phyloP scores from a whole-genome alignment of 2,797 vertebrate genomes.

The Pangasius djambal region DNA sequence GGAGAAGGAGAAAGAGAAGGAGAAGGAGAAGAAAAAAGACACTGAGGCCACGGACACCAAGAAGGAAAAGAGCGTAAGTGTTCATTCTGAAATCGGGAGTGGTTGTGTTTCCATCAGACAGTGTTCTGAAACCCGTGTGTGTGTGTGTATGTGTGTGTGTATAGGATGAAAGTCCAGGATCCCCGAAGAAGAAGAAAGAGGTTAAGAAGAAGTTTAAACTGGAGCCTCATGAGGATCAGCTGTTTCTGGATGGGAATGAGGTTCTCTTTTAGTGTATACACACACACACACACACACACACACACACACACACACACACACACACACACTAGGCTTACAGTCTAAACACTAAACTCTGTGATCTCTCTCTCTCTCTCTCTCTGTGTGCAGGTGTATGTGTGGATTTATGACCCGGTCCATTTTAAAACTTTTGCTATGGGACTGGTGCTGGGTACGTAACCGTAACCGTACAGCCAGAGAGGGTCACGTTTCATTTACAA shows the following conservation, averaged over 20 bases:
- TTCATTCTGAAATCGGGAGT: background rate
- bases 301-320: background rate
- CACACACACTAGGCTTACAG: background rate
- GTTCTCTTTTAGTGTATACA: conserved; percentile 62
- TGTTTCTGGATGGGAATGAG: conserved; percentile 97
- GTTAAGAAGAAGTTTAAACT: conserved; percentile 99
- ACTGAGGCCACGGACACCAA: conserved; percentile 84
- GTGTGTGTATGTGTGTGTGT: conserved; percentile 7
- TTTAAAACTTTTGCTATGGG: conserved; percentile 99
- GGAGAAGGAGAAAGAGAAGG: conserved; percentile 77
- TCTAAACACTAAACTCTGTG: background rate
- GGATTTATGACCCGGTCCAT: conserved; percentile 98
- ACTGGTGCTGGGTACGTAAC: conserved; percentile 91
- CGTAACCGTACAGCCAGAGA: background rate
- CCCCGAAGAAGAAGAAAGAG: conserved; percentile 96
- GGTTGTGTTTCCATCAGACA: background rate
- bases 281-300: background rate
- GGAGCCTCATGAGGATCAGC: conserved; percentile 94
- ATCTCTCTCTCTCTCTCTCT: background rate
- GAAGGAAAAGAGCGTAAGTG: conserved; percentile 84
- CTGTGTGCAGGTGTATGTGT: conserved; percentile 87
- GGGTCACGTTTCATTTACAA: background rate
- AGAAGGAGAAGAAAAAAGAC: conserved; percentile 83
- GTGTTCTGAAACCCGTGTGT: background rate
- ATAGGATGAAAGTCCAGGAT: conserved; percentile 93